A percentile compares a stretch with the other conserved stretches of the same genome.
Evolutionary conservation across 2,113 vertebrate genomes (phyloP).

Genomic region (Myocastor coypus): DNA sequence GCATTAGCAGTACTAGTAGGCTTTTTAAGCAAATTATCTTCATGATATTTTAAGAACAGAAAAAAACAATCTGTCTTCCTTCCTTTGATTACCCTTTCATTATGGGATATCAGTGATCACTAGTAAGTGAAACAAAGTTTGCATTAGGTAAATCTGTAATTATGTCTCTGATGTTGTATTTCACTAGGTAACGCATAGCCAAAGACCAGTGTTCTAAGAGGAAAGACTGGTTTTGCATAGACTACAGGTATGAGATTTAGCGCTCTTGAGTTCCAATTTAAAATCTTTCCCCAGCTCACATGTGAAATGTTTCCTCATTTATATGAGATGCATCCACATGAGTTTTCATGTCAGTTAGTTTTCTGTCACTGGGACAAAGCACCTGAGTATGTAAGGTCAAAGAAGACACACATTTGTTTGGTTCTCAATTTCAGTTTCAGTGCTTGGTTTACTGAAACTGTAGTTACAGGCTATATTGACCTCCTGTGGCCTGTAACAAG

Average conservation of each 20-base stretch:
- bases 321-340: not conserved
- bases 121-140: not conserved
- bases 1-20: not conserved
- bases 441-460: not conserved
- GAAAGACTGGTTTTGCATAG: not conserved
- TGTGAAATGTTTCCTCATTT: not conserved
- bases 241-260: too few relatives aligned
- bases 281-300: not conserved
- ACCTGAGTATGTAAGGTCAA: not conserved
- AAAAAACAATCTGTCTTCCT: not conserved
- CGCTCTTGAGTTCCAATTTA: too few relatives aligned
- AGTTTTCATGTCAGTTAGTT: not conserved
- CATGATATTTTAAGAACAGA: slow-evolving; percentile 1
- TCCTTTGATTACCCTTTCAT: not conserved
- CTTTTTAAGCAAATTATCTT: not conserved
- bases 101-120: not conserved
- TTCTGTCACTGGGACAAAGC: not conserved
- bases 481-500: not conserved
- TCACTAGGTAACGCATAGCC: not conserved
- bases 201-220: not conserved
- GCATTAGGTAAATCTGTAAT: not conserved
- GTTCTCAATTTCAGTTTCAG: not conserved
- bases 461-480: too few relatives aligned
- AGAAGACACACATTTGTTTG: not conserved
- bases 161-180: not conserved